These are phyloP conservation scores for Oryzias melastigma DNA, from an alignment of 2,113 vertebrate species.

Conservation along the genomic window DNA sequence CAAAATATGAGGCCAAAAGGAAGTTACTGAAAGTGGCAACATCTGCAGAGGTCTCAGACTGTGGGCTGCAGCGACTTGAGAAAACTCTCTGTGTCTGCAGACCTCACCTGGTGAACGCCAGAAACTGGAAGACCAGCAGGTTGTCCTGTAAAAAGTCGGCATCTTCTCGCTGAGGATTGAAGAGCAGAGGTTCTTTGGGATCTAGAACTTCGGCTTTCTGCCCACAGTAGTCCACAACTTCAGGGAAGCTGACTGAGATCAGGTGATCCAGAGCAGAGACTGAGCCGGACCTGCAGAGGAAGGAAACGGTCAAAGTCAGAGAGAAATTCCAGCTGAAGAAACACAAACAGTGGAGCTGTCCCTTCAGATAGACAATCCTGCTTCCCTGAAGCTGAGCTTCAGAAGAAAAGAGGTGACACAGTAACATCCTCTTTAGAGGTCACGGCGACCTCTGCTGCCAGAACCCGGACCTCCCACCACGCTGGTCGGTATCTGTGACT, in stretches of 20 bases:
- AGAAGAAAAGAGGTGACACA: conserved; percentile 29
- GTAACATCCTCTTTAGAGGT: neutral
- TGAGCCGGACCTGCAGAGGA: conserved; percentile 69
- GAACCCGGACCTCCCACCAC: conserved; percentile 21
- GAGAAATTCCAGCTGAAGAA: conserved; percentile 16
- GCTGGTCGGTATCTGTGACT: conserved; percentile 68
- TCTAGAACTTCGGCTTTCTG: conserved; percentile 80
- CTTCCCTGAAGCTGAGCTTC: conserved; percentile 26
- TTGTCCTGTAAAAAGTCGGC: conserved; percentile 83
- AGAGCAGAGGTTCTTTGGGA: conserved; percentile 66
- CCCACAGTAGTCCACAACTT: conserved; percentile 78
- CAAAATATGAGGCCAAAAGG: neutral
- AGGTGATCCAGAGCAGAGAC: conserved; percentile 80
- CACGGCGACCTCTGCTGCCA: too few relatives aligned
- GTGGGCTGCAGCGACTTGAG: neutral
- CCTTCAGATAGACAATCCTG: conserved; percentile 16
- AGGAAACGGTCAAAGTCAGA: conserved; percentile 4
- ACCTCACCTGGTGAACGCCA: conserved; percentile 87
- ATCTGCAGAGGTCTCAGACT: neutral
- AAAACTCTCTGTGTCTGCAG: neutral
- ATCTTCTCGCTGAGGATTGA: conserved; percentile 82
- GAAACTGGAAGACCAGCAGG: conserved; percentile 88
- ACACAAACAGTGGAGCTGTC: conserved; percentile 7
- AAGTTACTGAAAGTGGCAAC: neutral
- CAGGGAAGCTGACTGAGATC: conserved; percentile 79